Base-by-base conservation (phyloP, 2,113 vertebrate genomes). In the Pollimyrus isidori region DNA sequence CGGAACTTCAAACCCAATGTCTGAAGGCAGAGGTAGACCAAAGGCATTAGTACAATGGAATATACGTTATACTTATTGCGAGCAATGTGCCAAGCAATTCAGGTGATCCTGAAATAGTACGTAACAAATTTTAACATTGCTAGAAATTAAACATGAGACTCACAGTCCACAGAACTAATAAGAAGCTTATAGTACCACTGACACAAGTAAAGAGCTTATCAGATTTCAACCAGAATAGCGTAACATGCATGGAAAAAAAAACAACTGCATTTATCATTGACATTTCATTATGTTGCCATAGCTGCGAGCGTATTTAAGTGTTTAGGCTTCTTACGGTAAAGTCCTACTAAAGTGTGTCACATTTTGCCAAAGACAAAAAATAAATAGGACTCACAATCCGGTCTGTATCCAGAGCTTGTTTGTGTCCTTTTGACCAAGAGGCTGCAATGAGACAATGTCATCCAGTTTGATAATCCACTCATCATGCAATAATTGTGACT, bases 1-100 rank as follows among this genome's bases (percentile, higher is more conserved):
- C 3, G 96, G 96, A 86, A 97, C 96, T 93, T 97, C 96, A 92
- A 97, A 97, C 11, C 96, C 96, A 65, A 96, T 94, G 91, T 96
- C 96, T 97, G 91, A 69, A 92, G 92, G 69, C 62, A 65, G 89
- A 26, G 53, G 56, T 0, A 62, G 17, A 86, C n/a, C 35, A 50
- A 58, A 6, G 7, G 56, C 46, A 49, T 21, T 39, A 76, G 9
- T 19, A 23, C 82, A 89, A 89, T 0, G 49, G 2, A 62, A 4
- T 88, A 7, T 13, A 30, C n/a, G 30, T n/a, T 30, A 30, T 30
- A 4, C 13, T 69, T 26, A 69, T 69, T 30, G n/a, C n/a, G 30
- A 30, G 13, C 62, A 26, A 30, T 69, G 26, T 10, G 3, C 10
- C 62, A 65, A 26, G 58, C 58, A 65, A 26, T 26, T 65, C n/a